Percentiles rank a stretch among this genome's conserved stretches.
These are phyloP conservation scores for Rhabdornis inornatus DNA, from an alignment of 2,113 vertebrate genomes.

Conservation along the genomic window DNA sequence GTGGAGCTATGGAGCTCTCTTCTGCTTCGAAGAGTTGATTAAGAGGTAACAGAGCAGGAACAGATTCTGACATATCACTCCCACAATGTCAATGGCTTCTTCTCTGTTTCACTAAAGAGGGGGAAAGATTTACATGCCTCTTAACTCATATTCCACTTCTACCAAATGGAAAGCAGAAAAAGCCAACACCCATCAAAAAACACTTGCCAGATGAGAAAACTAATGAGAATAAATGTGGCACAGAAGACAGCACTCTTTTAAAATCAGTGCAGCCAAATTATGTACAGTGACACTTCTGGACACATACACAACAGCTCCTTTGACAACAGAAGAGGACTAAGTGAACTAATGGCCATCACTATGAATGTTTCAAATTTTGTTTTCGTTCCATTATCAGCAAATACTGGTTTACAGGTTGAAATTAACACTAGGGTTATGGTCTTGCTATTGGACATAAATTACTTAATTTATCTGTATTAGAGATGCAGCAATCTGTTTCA, in stretches of 20 bases:
- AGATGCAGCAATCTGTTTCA: constrained; percentile 24
- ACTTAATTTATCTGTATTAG: constrained; percentile 45
- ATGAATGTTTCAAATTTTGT: not conserved
- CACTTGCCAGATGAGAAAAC: not conserved
- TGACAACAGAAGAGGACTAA: constrained; percentile 17
- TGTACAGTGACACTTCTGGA: not conserved
- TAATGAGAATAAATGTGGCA: not conserved
- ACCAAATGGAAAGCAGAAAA: not conserved
- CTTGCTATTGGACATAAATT: constrained; percentile 15
- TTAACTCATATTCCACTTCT: not conserved
- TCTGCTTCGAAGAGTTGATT: fast-evolving
- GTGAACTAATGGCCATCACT: not conserved
- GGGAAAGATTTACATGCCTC: not conserved
- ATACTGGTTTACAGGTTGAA: constrained; percentile 30
- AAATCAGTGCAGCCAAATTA: not conserved
- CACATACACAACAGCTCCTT: not conserved
- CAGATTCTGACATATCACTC: not conserved
- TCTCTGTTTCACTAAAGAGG: not conserved
- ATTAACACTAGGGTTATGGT: constrained; percentile 29
- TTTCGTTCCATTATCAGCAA: constrained; percentile 1
- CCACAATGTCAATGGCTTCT: not conserved
- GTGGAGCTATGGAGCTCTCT: not conserved
- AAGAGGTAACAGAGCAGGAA: not conserved
- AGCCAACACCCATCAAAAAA: not conserved
- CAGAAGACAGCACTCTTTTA: not conserved